Evolutionary conservation across 2,797 vertebrate species (phyloP), one percentile per base, ranked within the genome.

Genomic region (Adrianichthys oophorus): DNA sequence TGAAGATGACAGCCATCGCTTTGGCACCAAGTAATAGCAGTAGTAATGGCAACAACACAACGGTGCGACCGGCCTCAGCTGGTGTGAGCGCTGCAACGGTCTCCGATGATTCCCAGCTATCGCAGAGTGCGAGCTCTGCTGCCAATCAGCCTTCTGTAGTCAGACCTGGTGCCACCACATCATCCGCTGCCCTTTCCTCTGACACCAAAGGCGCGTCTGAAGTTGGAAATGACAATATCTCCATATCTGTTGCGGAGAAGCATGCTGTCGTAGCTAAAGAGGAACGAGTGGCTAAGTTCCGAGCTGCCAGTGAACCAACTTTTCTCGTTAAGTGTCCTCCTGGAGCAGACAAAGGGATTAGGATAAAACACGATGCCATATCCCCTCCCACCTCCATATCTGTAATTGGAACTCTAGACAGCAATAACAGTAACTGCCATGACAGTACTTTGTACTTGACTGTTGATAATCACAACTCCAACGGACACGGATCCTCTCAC

Each of bases 1-100:
- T 99, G 48, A 99, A 99, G 85, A 98, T 99, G 98, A 97, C 96
- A 23, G 92, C 98, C 82, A 98, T 99, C 71, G 95, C 98, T 24
- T 92, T 99, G 52, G 92, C 97, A 0, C 95, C 95, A 1, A 95
- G 92, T 91, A 93, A 87, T 82, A 77, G 83, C 60, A 93, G 59
- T 12, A 62, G 58, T 54, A 67, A 41, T 90, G 92, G 85, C 83
- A 76, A 85, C 24, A 85, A 90, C 67, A 92, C 90, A 21, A 70
- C 88, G 2, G 80, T 91, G 66, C 84, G 95, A 71, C 94, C 93
- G 42, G 87, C 94, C 0, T 90, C 95, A 37, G 88, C 95, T 0
- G 90, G 91, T 13, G 71, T 86, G 67, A 91, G 70, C 37, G 84
- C 85, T 74, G 59, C 83, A 1, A 90, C 90, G 44, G 75, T 86